Base-by-base conservation (phyloP, 2,888 invertebrate genomes). In the Epinotia brunnichana region DNA sequence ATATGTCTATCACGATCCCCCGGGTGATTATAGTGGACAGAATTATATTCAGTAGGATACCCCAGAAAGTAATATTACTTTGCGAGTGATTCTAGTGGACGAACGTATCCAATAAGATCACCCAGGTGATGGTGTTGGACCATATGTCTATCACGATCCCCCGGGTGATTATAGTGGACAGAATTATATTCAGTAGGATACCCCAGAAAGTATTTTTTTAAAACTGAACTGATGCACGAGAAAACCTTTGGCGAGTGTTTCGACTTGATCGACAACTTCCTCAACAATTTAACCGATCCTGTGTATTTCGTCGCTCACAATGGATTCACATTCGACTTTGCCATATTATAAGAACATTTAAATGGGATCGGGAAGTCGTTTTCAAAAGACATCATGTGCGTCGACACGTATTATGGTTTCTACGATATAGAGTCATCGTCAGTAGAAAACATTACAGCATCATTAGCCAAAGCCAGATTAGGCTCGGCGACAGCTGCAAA, bases 361-460 rank as follows among this genome's bases (percentile, higher is more conserved):
- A 54, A 39, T 2, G 54, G 53, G 64, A 64, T 7, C 9, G 35
- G 9, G 21, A 24, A 53, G 15, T 24, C 56, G 39, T 64, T 64
- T 54, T 39, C 64, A 53, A 64, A 21, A 54, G 51, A 54, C 9
- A 19, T 64, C 0, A 7, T 64, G n/a, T 64, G 64, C 35, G 64
- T 53, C 15, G 64, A 64, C 39, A 41, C 64, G 2, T 54, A 21
- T 53, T 54, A 53, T 39, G 64, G 19, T 10, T 64, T 64, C n/a
- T 64, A 54, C 15, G 39, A 64, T 13, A 64, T 64, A 9, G 54
- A 64, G 57, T 7, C 13, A 5, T 53, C 13, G 35, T 3, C 13
- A 5, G 35, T 39, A 54, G 64, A 35, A 17, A 53, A 19, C 10
- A 15, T 39, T 13, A 39, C 35, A 41, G 13, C 9, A n/a, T 9